Conservation (phyloP, 2,888 invertebrate species). For the Gandaritis pyraliata region DNA sequence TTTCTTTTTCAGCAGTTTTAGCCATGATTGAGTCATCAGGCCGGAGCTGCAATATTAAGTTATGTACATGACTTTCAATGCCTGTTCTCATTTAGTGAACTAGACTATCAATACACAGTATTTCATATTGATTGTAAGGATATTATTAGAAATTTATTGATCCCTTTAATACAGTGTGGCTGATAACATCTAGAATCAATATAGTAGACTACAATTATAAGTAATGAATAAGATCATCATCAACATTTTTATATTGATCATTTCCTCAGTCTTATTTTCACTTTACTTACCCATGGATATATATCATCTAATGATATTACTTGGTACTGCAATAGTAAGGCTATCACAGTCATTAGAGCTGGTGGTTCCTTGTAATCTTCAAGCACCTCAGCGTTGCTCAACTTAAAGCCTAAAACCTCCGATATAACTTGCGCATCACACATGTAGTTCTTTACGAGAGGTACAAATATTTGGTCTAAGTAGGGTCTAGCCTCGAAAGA, state of each 20-base stretch:
- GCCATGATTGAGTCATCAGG: slow-evolving; percentile 93
- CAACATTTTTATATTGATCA: too few relatives aligned
- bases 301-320: slow-evolving; percentile 94
- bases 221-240: too few relatives aligned
- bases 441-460: slow-evolving; percentile 93
- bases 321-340: slow-evolving; percentile 93
- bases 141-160: too few relatives aligned
- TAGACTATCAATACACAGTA: too few relatives aligned
- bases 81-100: too few relatives aligned
- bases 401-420: slow-evolving; percentile 97
- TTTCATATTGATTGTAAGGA: too few relatives aligned
- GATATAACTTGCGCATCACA: slow-evolving; percentile 92
- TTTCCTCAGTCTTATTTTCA: not conserved
- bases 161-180: too few relatives aligned
- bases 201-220: too few relatives aligned
- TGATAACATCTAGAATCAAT: too few relatives aligned
- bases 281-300: slow-evolving; percentile 92
- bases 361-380: slow-evolving; percentile 88
- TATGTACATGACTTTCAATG: not conserved
- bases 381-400: slow-evolving; percentile 86
- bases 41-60: slow-evolving; percentile 83
- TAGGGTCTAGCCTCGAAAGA: slow-evolving; percentile 96
- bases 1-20: slow-evolving; percentile 91
- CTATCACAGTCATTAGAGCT: slow-evolving; percentile 94
- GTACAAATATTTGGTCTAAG: slow-evolving; percentile 92